Conservation (phyloP, 2,888 invertebrate genomes). For the Eupithecia tripunctaria region DNA sequence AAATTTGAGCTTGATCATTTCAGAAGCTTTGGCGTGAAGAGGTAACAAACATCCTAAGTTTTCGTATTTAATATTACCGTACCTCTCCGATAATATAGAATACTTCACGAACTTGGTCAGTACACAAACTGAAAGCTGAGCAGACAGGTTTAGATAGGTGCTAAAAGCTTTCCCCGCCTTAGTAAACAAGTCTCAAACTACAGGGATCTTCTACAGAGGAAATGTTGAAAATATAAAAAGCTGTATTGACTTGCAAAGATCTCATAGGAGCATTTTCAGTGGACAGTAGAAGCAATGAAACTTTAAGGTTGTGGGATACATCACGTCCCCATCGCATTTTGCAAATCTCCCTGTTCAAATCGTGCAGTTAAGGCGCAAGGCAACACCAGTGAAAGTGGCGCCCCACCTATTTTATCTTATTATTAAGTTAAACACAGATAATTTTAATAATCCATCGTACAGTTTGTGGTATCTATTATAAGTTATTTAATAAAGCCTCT, state of each 20-base stretch:
- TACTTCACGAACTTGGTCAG: slow-evolving; percentile 1
- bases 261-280: background rate
- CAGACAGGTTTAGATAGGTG: slow-evolving; percentile 3
- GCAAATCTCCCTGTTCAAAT: background rate
- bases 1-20: background rate
- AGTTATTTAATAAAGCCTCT: no score
- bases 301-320: background rate
- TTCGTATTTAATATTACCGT: background rate
- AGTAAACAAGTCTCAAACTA: slow-evolving; percentile 1
- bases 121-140: slow-evolving; percentile 4
- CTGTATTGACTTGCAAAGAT: background rate
- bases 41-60: background rate
- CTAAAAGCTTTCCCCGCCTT: slow-evolving; percentile 11
- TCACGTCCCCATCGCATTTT: background rate
- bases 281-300: background rate
- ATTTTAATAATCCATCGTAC: no score
- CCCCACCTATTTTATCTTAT: no score
- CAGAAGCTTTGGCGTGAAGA: background rate
- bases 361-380: no score
- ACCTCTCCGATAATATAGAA: background rate
- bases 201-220: background rate
- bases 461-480: no score
- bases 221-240: background rate
- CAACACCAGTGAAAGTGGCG: no score
- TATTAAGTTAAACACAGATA: no score